These are phyloP conservation scores for Rhingia campestris DNA, from an alignment of 2,888 invertebrate genomes.

Conservation along the genomic window DNA sequence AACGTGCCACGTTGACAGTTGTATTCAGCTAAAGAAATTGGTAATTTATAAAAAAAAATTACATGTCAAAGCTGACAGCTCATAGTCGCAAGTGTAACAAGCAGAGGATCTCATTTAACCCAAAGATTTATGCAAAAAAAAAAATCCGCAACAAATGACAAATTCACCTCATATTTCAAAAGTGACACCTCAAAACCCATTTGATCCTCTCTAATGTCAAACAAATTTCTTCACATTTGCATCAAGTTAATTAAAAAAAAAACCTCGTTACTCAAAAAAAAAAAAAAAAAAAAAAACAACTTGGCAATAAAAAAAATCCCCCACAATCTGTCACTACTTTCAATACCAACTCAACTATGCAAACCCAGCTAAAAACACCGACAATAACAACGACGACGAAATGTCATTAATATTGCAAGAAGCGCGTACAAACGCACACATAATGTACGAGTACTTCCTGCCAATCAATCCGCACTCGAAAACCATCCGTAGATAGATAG, in stretches of 20 bases:
- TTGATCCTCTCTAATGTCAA: slow-evolving; percentile 14
- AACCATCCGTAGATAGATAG: slow-evolving; percentile 29
- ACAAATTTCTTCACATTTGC: slow-evolving; percentile 23
- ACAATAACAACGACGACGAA: slow-evolving; percentile 34
- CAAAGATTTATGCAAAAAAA: neutral
- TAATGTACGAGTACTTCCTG: slow-evolving; percentile 64
- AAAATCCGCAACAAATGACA: neutral
- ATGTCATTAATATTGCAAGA: slow-evolving; percentile 71
- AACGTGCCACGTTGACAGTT: too few species aligned
- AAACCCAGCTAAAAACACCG: neutral
- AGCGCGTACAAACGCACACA: slow-evolving; percentile 47
- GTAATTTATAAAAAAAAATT: too few species aligned
- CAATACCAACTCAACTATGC: slow-evolving; percentile 14
- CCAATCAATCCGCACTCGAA: slow-evolving; percentile 68
- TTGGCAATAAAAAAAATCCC: slow-evolving; percentile 12
- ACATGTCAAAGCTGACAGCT: too few species aligned
- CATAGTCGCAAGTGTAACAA: too few species aligned
- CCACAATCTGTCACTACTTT: slow-evolving; percentile 55
- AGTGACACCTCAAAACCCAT: neutral
- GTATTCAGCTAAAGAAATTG: too few species aligned
- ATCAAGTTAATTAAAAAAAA: slow-evolving; percentile 69
- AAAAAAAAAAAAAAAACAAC: slow-evolving; percentile 10
- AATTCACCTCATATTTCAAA: slow-evolving; percentile 22
- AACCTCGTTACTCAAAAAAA: slow-evolving; percentile 24
- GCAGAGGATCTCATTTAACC: too few species aligned